Conservation (phyloP, 2,113 vertebrate genomes). For the Zapornia atra region DNA sequence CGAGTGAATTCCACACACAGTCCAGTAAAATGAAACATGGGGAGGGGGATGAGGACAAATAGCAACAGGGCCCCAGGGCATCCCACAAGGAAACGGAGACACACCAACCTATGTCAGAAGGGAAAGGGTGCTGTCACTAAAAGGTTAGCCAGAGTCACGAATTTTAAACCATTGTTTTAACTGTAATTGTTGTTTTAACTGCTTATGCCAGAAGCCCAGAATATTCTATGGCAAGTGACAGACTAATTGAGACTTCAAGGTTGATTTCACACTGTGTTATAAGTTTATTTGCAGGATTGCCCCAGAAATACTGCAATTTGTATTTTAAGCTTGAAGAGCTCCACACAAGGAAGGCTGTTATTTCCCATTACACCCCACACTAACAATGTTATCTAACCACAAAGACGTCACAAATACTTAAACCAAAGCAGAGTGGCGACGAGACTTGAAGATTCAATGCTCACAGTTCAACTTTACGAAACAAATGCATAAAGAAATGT, state of each 20-base stretch:
- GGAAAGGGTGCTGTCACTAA: neutral
- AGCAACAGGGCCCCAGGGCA: neutral
- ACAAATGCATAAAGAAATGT: neutral
- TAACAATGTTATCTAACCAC: neutral
- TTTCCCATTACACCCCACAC: neutral
- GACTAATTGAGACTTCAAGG: conserved; percentile 33
- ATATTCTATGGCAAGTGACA: neutral
- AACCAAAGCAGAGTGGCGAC: neutral
- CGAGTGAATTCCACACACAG: neutral
- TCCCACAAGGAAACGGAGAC: neutral
- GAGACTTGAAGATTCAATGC: neutral
- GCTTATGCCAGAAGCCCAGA: neutral
- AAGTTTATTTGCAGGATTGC: conserved; percentile 3
- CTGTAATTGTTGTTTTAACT: neutral
- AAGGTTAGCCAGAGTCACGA: neutral
- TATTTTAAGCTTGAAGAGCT: conserved; percentile 40
- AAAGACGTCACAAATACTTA: neutral
- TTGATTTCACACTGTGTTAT: conserved; percentile 5
- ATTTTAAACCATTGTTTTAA: neutral
- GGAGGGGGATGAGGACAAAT: neutral
- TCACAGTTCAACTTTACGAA: neutral
- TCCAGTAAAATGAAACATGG: neutral
- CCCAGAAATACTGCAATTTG: conserved; percentile 1
- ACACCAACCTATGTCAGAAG: neutral
- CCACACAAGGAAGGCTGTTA: neutral